These are phyloP conservation scores for Osmoderma eremita DNA, from an alignment of 2,888 invertebrate genomes.

Conservation along the genomic window DNA sequence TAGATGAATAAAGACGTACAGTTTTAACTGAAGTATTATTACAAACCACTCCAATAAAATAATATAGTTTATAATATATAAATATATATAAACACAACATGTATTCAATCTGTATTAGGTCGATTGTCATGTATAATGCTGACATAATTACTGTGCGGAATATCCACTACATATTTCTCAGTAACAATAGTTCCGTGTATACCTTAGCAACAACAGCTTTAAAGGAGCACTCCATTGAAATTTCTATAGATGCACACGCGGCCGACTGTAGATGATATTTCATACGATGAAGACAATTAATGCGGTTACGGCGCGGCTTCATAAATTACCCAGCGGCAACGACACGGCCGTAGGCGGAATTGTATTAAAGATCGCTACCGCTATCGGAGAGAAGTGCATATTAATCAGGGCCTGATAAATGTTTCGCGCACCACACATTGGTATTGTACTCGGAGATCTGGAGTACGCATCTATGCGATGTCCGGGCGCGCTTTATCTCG, in stretches of 20 bases:
- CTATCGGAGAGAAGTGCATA: conserved; percentile 50
- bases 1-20: too few relatives aligned
- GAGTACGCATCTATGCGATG: conserved; percentile 25
- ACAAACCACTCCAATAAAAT: too few relatives aligned
- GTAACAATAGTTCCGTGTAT: not conserved
- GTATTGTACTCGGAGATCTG: conserved; percentile 23
- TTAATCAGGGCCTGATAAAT: conserved; percentile 49
- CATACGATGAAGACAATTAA: conserved; percentile 46
- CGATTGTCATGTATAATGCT: not conserved
- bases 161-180: not conserved
- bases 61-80: too few relatives aligned
- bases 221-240: conserved; percentile 5
- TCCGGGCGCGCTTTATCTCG: not conserved
- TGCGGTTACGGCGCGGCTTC: conserved; percentile 44
- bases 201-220: conserved; percentile 3
- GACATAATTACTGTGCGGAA: not conserved
- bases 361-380: conserved; percentile 50
- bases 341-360: conserved; percentile 47
- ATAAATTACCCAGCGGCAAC: conserved; percentile 48
- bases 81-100: too few relatives aligned
- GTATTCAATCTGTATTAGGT: conserved; percentile 26
- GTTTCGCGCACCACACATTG: conserved; percentile 41
- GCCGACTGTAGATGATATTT: conserved; percentile 43
- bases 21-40: too few relatives aligned
- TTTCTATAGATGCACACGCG: conserved; percentile 39